Evolutionary conservation across 53 echinoderm and acorn worm genomes (phyloP), one percentile per base, ranked within the genome.

Genomic region (Temnopleurus reevesii): DNA sequence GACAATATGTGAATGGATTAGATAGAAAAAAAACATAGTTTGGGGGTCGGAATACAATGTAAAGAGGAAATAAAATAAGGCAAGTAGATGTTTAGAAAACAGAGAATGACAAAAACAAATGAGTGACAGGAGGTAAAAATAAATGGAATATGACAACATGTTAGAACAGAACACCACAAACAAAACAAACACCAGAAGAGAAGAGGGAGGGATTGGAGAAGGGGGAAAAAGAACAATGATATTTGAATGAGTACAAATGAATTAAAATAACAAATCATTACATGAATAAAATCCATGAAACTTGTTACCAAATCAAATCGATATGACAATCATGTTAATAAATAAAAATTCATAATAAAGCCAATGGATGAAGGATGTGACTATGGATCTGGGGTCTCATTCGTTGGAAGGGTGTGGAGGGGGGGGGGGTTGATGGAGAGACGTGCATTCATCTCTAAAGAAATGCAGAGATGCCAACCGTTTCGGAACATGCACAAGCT

Each of bases 161-260:
- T 12, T 47, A 28, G 27, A 21, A 47, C 46, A 47, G 7, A 28
- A 46, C 51, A 79, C 51, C 46, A 79, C 79, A 79, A 46, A 79
- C 49, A 77, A 77, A 77, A 26, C 26, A 79, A 79, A 79, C 21
- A 31, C 46, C 38, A 76, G 53, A 76, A 41, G 47, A 49, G 17
- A 76, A 89, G 33, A n/a, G 54, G 23, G 25, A 35, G 53, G 76
- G 23, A 56, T 54, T 44, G 76, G 45, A 77, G 57, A 51, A 45
- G 38, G 56, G 77, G 45, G 43, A 19, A 46, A 61, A 77, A 60
- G 71, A 61, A 81, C 58, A 90, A 57, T 55, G 55, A 90, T 55
- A 38, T 44, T 29, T 59, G 47, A 41, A 90, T 54, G 36, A 83
- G 28, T 31, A 53, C 31, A 36, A 26, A 23, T 54, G 54, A 83